Evolutionary conservation across 2,888 invertebrate genomes (phyloP).

Genomic region (Trachelus troglodyta): DNA sequence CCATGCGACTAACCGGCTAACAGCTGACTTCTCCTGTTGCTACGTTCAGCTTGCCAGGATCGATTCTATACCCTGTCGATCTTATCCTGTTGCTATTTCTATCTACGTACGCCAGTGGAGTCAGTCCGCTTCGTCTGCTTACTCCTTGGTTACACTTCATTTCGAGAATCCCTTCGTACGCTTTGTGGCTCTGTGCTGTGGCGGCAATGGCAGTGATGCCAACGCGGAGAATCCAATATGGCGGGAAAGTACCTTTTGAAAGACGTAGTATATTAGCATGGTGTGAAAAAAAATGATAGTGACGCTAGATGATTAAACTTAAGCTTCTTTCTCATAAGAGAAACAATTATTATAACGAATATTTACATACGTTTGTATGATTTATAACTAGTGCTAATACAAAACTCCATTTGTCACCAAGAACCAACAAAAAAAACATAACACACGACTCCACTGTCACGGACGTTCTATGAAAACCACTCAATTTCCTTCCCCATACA

Average conservation of each 20-base stretch:
- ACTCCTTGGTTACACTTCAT: background rate
- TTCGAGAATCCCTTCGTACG: background rate
- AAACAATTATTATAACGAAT: slow-evolving; percentile 58
- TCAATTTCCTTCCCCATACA: slow-evolving; percentile 20
- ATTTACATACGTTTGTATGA: slow-evolving; percentile 65
- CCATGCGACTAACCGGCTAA: too few relatives aligned
- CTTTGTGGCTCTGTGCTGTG: background rate
- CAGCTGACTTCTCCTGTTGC: background rate
- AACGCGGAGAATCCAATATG: background rate
- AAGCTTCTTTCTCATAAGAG: slow-evolving; percentile 60
- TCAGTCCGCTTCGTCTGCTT: background rate
- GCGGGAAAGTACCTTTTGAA: slow-evolving; percentile 8
- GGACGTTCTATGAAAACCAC: background rate
- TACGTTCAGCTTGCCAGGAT: background rate
- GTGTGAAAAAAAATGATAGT: slow-evolving; percentile 55
- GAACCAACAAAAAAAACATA: slow-evolving; percentile 32
- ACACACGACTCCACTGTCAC: background rate
- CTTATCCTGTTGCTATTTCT: background rate
- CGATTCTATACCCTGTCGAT: background rate
- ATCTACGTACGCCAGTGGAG: background rate
- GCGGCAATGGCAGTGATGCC: background rate
- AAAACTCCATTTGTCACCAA: slow-evolving; percentile 62
- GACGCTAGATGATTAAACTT: slow-evolving; percentile 62
- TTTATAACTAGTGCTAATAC: slow-evolving; percentile 64
- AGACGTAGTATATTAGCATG: slow-evolving; percentile 40